These are phyloP conservation scores for Otis tarda DNA, from an alignment of 2,113 vertebrate genomes.

Conservation along the genomic window DNA sequence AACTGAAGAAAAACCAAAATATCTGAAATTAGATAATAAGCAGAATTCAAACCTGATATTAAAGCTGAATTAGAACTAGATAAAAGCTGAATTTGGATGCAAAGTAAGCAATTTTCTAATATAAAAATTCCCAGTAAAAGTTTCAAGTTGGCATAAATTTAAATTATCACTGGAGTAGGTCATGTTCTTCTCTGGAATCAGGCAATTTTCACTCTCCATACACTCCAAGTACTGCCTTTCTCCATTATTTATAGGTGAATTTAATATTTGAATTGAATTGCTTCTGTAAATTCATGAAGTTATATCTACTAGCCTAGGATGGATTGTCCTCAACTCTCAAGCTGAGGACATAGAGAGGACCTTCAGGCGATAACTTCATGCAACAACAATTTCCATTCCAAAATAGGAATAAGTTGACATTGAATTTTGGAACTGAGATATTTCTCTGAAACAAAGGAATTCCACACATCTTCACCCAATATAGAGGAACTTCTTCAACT, in stretches of 20 bases:
- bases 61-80: not conserved
- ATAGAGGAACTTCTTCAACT: not conserved
- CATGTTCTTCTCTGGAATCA: not conserved
- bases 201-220: not conserved
- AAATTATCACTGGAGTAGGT: not conserved
- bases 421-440: not conserved
- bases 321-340: not conserved
- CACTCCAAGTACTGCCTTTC: not conserved
- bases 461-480: not conserved
- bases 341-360: not conserved
- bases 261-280: not conserved
- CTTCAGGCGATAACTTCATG: not conserved
- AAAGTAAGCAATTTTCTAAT: not conserved
- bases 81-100: not conserved
- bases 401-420: not conserved
- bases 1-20: not conserved
- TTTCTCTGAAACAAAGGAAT: not conserved
- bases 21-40: not conserved
- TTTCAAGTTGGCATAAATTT: not conserved
- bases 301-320: not conserved
- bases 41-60: not conserved
- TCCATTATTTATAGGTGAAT: not conserved
- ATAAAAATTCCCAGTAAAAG: not conserved
- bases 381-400: not conserved
- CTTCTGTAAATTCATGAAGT: not conserved